Conservation (phyloP, 2,797 vertebrate species). For the Hirundo rustica region DNA sequence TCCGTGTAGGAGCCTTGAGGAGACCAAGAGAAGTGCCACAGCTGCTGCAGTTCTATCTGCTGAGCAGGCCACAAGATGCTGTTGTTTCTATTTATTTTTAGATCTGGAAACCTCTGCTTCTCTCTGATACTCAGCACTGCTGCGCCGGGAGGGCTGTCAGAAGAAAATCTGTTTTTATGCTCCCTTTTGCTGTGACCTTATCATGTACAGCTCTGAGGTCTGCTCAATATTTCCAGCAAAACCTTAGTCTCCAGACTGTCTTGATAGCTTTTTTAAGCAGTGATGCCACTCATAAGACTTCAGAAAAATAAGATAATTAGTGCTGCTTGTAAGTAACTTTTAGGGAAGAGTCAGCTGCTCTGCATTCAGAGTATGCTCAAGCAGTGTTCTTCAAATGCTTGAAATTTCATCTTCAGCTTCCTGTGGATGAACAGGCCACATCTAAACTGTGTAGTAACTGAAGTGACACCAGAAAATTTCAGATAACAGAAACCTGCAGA, state of each 20-base stretch:
- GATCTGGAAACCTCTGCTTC: not conserved
- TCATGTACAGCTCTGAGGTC: not conserved
- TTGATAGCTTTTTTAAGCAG: not conserved
- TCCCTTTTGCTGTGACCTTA: not conserved
- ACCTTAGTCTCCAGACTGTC: not conserved
- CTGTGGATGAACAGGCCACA: not conserved
- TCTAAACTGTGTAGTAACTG: not conserved
- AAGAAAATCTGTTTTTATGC: not conserved
- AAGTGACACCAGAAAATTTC: not conserved
- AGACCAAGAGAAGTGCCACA: not conserved
- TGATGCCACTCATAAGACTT: not conserved
- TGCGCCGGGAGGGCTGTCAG: not conserved
- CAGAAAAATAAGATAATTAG: conserved; percentile 25
- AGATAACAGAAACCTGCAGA: not conserved
- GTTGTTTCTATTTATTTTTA: not conserved
- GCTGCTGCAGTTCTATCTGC: not conserved
- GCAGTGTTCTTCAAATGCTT: not conserved
- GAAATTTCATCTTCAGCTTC: not conserved
- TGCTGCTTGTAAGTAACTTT: conserved; percentile 13
- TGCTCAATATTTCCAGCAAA: not conserved
- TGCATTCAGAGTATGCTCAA: not conserved
- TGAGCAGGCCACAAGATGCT: not conserved
- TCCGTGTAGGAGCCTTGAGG: not conserved
- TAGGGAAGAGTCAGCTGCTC: conserved; percentile 31
- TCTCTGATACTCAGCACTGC: not conserved